phyloP scores from a whole-genome alignment of 2,888 invertebrate species.

The Coleophora flavipennella region DNA sequence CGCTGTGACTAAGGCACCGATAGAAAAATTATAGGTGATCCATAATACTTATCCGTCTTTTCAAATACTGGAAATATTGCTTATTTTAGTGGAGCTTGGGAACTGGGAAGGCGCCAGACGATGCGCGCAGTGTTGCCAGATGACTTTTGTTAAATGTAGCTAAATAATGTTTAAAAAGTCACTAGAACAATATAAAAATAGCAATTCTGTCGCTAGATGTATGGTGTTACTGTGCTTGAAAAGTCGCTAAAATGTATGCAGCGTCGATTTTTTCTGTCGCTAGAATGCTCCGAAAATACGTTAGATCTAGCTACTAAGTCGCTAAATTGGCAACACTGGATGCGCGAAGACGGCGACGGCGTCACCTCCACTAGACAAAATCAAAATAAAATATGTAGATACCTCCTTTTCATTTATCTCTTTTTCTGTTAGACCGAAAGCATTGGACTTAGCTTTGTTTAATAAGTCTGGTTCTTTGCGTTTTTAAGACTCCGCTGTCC shows the following conservation, averaged over 20 bases:
- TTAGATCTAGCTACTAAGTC: too few species aligned
- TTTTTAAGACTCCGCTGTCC: too few species aligned
- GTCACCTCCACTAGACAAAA: constrained; percentile 12
- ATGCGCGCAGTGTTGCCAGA: constrained; percentile 8
- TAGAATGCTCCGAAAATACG: too few species aligned
- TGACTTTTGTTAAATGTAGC: constrained; percentile 3
- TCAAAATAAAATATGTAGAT: constrained; percentile 25
- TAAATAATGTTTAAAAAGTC: too few species aligned
- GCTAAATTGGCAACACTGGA: too few species aligned
- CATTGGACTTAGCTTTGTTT: constrained; percentile 30
- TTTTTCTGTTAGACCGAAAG: constrained; percentile 24
- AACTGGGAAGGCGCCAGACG: constrained; percentile 33
- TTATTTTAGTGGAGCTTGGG: constrained; percentile 26
- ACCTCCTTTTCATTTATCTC: constrained; percentile 43
- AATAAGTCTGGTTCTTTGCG: constrained; percentile 25
- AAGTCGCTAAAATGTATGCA: too few species aligned
- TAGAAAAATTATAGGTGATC: constrained; percentile 32
- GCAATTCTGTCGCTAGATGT: too few species aligned
- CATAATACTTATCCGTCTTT: constrained; percentile 26
- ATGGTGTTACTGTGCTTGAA: too few species aligned
- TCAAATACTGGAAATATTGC: constrained; percentile 27
- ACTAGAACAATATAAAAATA: too few species aligned
- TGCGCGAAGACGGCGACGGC: too few species aligned
- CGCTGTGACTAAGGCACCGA: constrained; percentile 17
- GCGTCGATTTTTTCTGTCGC: too few species aligned